phyloP scores from a whole-genome alignment of 30 jellyfish, hydroid and myxozoan genomes.

The Aurelia aurita region DNA sequence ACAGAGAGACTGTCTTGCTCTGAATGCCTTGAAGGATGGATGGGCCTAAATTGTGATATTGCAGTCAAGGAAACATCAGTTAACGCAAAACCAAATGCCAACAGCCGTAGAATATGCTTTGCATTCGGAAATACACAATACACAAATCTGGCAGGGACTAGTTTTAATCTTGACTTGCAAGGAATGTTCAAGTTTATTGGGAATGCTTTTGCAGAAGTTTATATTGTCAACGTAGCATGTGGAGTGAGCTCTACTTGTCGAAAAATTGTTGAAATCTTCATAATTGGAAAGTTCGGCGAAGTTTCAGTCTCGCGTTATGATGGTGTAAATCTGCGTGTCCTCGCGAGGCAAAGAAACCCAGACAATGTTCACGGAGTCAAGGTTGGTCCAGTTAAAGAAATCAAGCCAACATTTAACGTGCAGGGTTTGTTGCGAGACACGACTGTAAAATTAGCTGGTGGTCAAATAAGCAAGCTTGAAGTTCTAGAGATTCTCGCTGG shows the following conservation, averaged over 20 bases:
- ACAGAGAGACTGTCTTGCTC: constrained; percentile 57
- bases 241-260: constrained; percentile 57
- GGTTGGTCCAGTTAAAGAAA: background rate
- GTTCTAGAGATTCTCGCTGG: constrained; percentile 44
- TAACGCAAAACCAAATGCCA: background rate
- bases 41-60: constrained; percentile 53
- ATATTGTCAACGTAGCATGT: constrained; percentile 25
- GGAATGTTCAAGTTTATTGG: constrained; percentile 50
- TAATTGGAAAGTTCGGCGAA: constrained; percentile 47
- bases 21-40: constrained; percentile 66
- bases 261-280: constrained; percentile 29
- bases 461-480: background rate
- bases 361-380: background rate
- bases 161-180: constrained; percentile 36
- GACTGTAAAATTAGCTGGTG: constrained; percentile 42
- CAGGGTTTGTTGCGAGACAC: constrained; percentile 55
- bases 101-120: constrained; percentile 11
- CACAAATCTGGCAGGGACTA: constrained; percentile 39
- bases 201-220: constrained; percentile 11
- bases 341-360: constrained; percentile 5
- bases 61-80: constrained; percentile 21
- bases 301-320: constrained; percentile 29
- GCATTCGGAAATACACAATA: constrained; percentile 61
- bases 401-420: constrained; percentile 12
- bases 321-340: constrained; percentile 7